Evolutionary conservation across 1,140 invertebrate genomes (phyloP), one percentile per base, ranked within the genome.

Genomic region (Aleiodes sp.): DNA sequence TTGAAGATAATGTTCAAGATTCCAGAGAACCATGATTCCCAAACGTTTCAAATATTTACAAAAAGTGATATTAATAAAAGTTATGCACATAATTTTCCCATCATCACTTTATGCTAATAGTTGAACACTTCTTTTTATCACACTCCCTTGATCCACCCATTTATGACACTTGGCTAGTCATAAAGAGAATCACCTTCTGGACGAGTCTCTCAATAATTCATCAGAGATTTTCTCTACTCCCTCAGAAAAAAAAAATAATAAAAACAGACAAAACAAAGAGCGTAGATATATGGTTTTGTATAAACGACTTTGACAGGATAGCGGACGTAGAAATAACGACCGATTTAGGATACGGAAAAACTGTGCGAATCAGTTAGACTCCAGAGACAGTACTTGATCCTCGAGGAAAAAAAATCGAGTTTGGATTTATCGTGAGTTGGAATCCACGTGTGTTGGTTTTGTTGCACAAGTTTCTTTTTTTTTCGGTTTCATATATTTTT

Each of bases 201-300:
- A 52, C 46, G 16, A 52, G 46, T 10, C 46, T 52, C 46, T 52
- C 46, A 52, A 52, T 52, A 52, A 52, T 52, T 52, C 46, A 52
- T 52, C 46, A 52, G 46, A 52, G 41, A 52, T 52, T 52, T 24
- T 24, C 16, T 21, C 46, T 24, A n/a, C 16, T 24, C 46, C 46
- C 46, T 8, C 46, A 1, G 16, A 1, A 8, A 16, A 12, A 52
- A 52, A 52, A 52, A 52, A 52, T 52, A 46, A 46, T 46, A 52
- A 52, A 52, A 19, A 52, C 21, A 35, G 21, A 19, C 4, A 9
- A 10, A 10, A 35, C 31, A 35, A 52, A 52, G 26, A 52, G 26
- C 21, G 4, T 9, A 24, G 46, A 24, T 21, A 52, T 24, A 52
- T 52, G 46, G 19, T 52, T 52, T 52, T 52, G 26, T 52, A 21